Base-by-base conservation (phyloP, 2,113 vertebrate genomes). In the Mesembrinibis cayennensis region DNA sequence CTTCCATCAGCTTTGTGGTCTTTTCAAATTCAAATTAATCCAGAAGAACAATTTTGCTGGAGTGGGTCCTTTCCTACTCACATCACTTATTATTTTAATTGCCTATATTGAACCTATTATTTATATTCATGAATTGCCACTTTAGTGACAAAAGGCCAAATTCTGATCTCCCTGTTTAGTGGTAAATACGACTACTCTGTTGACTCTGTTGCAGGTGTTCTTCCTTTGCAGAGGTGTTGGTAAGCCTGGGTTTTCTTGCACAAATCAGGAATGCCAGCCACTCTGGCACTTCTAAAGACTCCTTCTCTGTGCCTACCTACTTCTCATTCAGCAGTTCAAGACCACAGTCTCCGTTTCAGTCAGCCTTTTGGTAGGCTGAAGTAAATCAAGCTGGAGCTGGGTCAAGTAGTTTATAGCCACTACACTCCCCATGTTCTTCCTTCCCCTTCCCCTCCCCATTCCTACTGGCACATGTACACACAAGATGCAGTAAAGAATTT, bases 11-110 rank as follows among this genome's bases (percentile, higher is more conserved):
- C n/a, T 80, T 56, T 72, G 56, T 42, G 16, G 36, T 82, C 74
- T 96, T 95, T 79, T 72, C 52, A 93, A 91, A 89, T 82, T 82
- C 73, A 91, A 82, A 82, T 91, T 49, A 90, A 90, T 86, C n/a
- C 76, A 72, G 25, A 93, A 73, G 45, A 92, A 82, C 27, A 61
- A 63, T 66, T 91, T 77, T 80, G 53, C 20, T 70, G 62, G 58
- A 83, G 32, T 49, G 16, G 7, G 13, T 84, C 65, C n/a, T 77
- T 85, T 88, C 38, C n/a, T 86, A 36, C 32, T 65, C 34, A 89
- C 49, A 69, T 82, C 23, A 73, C 47, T 78, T 38, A 72, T 40
- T 74, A 66, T 84, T 95, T 92, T 78, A 91, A 67, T 87, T 87
- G 65, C 16, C 14, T 58, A 10, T 55, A 81, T 27, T 78, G 42